Base-by-base conservation (phyloP, 2,113 vertebrate species). In the Tetrao urogallus region DNA sequence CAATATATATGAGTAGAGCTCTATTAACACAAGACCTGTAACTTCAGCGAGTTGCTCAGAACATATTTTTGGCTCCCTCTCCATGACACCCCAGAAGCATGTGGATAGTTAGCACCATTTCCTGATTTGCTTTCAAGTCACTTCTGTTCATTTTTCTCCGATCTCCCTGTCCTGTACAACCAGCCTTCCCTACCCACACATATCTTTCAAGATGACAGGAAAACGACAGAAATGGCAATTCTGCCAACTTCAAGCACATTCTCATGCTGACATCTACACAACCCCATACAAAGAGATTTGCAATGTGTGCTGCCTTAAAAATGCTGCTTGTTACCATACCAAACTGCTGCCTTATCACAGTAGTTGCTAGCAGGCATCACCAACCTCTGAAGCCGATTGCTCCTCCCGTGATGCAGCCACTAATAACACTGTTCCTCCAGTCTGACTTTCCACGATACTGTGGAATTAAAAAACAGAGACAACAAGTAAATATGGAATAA, bases 391-490 rank as follows among this genome's bases (percentile, higher is more conserved):
- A 99, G 69, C 99, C 99, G 12, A 99, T 99, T 16, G 98, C 98
- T 93, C 99, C 99, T 82, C 99, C 99, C 0, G 99, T 99, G 63
- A 99, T 98, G 96, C 99, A 99, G 65, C 99, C 99, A 4, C 99
- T 99, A 73, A 99, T 98, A 43, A 99, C 99, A 0, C 98, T 99
- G 25, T 99, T 99, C 97, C 99, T 99, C 99, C 99, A 99, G 96
- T 99, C 99, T 1, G 99, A 99, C 80, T 98, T 98, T 9, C 99
- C 99, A 82, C 99, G 98, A 92, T 99, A 98, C 99, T 99, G 87
- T 4, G 84, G 66, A 74, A 54, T 89, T 30, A 83, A 75, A 82
- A 91, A 89, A 74, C 38, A 87, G 6, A 64, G 58, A n/a, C 64
- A 65, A 30, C 14, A 56, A n/a, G 7, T 25, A 70, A 86, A 92